phyloP scores from a whole-genome alignment of 92 coral and sea anemone species.

The Diadumene lineata region DNA sequence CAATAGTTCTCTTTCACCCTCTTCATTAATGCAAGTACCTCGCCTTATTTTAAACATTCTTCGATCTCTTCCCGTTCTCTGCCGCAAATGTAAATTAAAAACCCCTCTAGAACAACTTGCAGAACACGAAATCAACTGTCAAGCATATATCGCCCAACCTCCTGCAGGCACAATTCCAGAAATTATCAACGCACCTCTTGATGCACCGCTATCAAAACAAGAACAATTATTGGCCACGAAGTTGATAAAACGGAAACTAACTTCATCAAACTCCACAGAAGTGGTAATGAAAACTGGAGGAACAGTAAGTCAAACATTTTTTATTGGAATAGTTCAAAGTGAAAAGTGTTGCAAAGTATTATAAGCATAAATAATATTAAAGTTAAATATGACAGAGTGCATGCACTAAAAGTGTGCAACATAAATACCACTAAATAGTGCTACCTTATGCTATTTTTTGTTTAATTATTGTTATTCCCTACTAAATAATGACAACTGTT shows the following conservation, averaged over 20 bases:
- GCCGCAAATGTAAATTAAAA: too few relatives aligned
- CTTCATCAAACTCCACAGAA: neutral
- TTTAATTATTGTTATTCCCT: neutral
- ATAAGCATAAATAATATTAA: neutral
- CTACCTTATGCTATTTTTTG: too few relatives aligned
- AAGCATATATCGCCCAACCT: neutral
- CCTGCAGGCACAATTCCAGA: neutral
- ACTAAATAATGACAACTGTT: too few relatives aligned
- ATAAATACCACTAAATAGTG: too few relatives aligned
- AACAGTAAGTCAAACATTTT: constrained; percentile 8
- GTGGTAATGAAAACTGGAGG: constrained; percentile 22
- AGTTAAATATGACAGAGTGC: neutral
- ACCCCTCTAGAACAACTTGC: too few relatives aligned
- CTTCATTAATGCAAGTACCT: neutral
- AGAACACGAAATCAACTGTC: too few relatives aligned
- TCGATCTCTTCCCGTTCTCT: neutral
- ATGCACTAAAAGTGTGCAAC: too few relatives aligned
- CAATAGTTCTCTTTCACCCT: neutral
- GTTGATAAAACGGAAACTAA: constrained; percentile 4
- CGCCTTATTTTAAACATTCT: neutral
- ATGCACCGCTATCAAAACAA: neutral
- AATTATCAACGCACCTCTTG: neutral
- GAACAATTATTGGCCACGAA: constrained; percentile 4
- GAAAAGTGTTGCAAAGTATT: neutral
- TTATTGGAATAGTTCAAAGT: neutral